Conservation (phyloP, 2,888 invertebrate genomes). For the Ophion slaviceki region DNA sequence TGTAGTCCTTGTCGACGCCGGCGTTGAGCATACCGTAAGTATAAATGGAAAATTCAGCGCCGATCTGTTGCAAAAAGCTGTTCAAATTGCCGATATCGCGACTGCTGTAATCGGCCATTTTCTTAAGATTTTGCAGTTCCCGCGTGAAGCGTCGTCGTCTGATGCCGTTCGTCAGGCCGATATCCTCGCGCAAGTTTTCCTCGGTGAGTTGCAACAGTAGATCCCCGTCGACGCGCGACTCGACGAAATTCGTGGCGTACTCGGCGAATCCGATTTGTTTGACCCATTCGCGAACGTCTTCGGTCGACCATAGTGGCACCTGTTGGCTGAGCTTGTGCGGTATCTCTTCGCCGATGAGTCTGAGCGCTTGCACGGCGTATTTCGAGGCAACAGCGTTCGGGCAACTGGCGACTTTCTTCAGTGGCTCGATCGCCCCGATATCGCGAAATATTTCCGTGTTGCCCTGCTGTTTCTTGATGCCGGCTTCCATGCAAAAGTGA, state of each 20-base stretch:
- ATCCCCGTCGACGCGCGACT: conserved; percentile 98
- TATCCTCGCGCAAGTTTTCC: conserved; percentile 95
- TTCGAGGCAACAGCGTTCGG: conserved; percentile 99
- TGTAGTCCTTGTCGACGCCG: conserved; percentile 95
- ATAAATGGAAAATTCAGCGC: conserved; percentile 96
- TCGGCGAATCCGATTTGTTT: conserved; percentile 97
- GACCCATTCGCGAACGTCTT: conserved; percentile 99
- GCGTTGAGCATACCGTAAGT: conserved; percentile 98
- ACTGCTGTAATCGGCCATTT: conserved; percentile 98
- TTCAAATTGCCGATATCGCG: conserved; percentile 96
- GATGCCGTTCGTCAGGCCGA: conserved; percentile 96
- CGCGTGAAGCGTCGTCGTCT: conserved; percentile 96
- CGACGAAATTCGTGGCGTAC: conserved; percentile 92
- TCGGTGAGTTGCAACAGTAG: conserved; percentile 95
- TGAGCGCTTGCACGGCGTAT: conserved; percentile 96
- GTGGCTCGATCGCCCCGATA: conserved; percentile 97
- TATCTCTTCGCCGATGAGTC: conserved; percentile 97
- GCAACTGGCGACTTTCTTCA: conserved; percentile 98
- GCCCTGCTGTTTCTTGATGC: conserved; percentile 97
- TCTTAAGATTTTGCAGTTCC: conserved; percentile 96
- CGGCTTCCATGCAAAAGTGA: conserved; percentile 99
- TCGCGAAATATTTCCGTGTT: conserved; percentile 96
- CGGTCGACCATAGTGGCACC: conserved; percentile 98
- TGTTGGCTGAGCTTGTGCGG: conserved; percentile 99
- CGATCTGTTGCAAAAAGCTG: conserved; percentile 92